Evolutionary conservation across 2,888 invertebrate species (phyloP).

Genomic region (Cheilosia grossa): DNA sequence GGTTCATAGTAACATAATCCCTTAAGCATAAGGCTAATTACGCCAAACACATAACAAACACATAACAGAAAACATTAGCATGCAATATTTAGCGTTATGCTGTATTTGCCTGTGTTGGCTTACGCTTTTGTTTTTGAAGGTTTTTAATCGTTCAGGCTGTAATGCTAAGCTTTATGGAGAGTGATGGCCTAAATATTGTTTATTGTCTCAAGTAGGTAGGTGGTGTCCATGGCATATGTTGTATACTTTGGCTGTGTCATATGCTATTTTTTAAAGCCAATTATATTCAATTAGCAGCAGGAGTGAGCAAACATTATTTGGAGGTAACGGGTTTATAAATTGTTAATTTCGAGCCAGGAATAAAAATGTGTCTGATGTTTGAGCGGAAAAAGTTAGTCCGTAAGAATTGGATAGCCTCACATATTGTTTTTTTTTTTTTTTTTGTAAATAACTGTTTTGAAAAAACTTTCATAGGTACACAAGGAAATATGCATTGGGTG

Average conservation of each 20-base stretch:
- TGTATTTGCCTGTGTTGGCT: constrained; percentile 29
- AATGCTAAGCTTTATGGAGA: constrained; percentile 9
- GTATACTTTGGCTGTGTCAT: not conserved
- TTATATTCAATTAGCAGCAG: constrained; percentile 37
- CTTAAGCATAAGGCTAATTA: constrained; percentile 60
- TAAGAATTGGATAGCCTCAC: too few relatives aligned
- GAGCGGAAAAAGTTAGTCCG: too few relatives aligned
- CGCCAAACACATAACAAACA: constrained; percentile 23
- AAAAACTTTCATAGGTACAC: too few relatives aligned
- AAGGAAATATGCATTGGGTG: too few relatives aligned
- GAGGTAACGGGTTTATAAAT: not conserved
- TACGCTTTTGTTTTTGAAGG: not conserved
- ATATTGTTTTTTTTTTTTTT: too few relatives aligned
- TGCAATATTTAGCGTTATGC: constrained; percentile 39
- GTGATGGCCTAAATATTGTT: constrained; percentile 2
- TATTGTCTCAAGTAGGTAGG: not conserved
- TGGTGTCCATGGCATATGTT: constrained; percentile 21
- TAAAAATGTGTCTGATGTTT: too few relatives aligned
- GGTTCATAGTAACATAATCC: constrained; percentile 41
- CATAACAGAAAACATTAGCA: constrained; percentile 16
- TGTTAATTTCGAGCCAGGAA: not conserved
- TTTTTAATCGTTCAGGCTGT: constrained; percentile 7
- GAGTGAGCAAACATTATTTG: constrained; percentile 13
- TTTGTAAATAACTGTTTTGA: too few relatives aligned
- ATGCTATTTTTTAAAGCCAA: constrained; percentile 26